A percentile compares a stretch with the other conserved stretches of the same genome.
Conservation (phyloP, 1,140 invertebrate genomes). For the Arion vulgaris region DNA sequence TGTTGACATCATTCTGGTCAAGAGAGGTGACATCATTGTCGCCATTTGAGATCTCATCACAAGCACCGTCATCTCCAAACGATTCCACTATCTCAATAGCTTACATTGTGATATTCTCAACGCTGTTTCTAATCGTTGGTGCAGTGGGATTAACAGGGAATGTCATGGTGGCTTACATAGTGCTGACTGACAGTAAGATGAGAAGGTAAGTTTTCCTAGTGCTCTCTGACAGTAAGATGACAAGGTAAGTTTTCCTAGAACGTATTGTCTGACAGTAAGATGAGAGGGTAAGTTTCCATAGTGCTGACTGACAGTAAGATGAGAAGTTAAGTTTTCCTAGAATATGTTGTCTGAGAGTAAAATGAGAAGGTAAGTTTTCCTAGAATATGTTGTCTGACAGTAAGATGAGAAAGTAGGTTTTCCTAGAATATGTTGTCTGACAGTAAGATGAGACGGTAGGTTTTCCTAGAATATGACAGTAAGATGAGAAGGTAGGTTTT, state of each 20-base stretch:
- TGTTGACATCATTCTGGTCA: background rate
- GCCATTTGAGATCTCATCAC: background rate
- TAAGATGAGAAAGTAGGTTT: too few species aligned
- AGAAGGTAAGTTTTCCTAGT: constrained; percentile 55
- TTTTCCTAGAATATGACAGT: too few species aligned
- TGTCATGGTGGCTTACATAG: constrained; percentile 68
- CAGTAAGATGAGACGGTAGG: constrained; percentile 67
- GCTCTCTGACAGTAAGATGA: too few species aligned
- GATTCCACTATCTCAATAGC: background rate
- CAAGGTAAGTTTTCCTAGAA: too few species aligned
- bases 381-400: too few species aligned
- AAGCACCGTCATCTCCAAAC: background rate
- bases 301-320: too few species aligned
- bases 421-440: constrained; percentile 67
- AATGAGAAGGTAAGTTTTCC: constrained; percentile 63
- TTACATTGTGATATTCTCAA: constrained; percentile 48
- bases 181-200: constrained; percentile 68
- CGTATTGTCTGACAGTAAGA: constrained; percentile 65
- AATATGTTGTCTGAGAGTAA: constrained; percentile 63
- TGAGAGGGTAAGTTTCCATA: constrained; percentile 62
- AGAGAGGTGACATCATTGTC: background rate
- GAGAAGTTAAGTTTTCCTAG: too few species aligned
- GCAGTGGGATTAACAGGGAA: constrained; percentile 63
- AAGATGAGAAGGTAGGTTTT: too few species aligned
- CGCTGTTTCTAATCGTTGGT: constrained; percentile 55